Evolutionary conservation across 1,140 invertebrate species (phyloP).

Genomic region (Leptestheria dahalacensis): DNA sequence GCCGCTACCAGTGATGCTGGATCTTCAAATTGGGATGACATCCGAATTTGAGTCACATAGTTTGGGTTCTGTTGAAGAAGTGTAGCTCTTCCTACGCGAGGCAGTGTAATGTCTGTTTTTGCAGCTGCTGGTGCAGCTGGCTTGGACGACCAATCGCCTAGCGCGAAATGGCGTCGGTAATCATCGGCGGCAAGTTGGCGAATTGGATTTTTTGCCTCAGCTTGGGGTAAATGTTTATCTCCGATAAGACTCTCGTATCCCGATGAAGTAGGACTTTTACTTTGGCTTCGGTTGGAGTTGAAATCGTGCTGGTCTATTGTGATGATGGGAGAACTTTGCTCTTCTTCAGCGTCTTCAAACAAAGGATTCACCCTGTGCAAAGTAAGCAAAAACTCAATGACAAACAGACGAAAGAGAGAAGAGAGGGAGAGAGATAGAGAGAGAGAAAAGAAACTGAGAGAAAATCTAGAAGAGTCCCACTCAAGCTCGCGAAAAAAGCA

Average conservation of each 20-base stretch:
- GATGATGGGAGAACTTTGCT: not conserved
- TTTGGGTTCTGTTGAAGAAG: slow-evolving; percentile 7
- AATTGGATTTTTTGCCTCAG: not conserved
- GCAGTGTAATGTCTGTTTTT: not conserved
- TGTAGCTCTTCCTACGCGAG: not conserved
- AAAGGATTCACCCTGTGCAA: slow-evolving; percentile 3
- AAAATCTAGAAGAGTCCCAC: too few relatives aligned
- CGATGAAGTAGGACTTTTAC: slow-evolving; percentile 12
- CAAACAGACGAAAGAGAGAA: not conserved
- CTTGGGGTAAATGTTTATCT: not conserved
- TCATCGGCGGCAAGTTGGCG: slow-evolving; percentile 1
- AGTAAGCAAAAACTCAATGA: not conserved
- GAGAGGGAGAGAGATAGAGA: too few relatives aligned
- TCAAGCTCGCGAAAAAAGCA: too few relatives aligned
- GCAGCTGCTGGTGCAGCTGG: not conserved
- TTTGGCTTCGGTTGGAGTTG: slow-evolving; percentile 4
- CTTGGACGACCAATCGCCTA: not conserved
- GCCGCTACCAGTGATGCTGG: not conserved
- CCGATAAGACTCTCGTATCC: slow-evolving; percentile 11
- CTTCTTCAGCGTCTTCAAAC: not conserved
- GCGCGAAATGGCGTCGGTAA: not conserved
- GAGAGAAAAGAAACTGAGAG: too few relatives aligned
- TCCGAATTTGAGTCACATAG: slow-evolving; percentile 6
- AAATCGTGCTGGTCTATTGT: not conserved
- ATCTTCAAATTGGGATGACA: not conserved